These are phyloP conservation scores for Eledone cirrhosa DNA, from an alignment of 2,888 invertebrate species.

Conservation along the genomic window DNA sequence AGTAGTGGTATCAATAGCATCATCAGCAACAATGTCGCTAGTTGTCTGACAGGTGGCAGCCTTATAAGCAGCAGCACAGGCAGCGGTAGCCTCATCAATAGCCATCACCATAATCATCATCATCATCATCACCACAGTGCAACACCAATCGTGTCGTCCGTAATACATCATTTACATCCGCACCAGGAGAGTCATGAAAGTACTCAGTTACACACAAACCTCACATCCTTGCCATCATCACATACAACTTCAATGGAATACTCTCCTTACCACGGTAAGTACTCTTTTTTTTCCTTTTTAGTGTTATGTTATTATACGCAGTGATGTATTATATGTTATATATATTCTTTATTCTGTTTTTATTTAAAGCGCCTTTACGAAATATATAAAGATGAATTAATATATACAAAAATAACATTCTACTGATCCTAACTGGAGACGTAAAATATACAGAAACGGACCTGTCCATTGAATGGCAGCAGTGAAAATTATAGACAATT, in stretches of 20 bases:
- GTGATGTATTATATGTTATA: no score
- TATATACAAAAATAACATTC: no score
- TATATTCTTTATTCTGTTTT: no score
- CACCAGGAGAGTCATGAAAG: slow-evolving; percentile 1
- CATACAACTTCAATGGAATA: slow-evolving; percentile 16
- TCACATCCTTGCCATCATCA: slow-evolving; percentile 14
- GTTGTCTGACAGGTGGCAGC: no score
- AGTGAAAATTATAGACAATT: no score
- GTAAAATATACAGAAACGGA: no score
- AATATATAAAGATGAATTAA: no score
- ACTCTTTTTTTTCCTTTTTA: neutral
- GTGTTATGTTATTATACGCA: neutral
- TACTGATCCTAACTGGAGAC: no score
- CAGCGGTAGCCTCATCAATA: neutral
- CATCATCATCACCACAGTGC: slow-evolving; percentile 10
- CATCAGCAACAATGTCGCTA: no score
- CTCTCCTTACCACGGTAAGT: slow-evolving; percentile 19
- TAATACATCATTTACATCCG: neutral
- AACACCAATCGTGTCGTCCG: neutral
- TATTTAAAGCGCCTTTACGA: no score
- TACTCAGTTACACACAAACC: slow-evolving; percentile 9
- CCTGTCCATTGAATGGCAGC: no score
- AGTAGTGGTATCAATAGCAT: no score
- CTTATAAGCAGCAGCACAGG: neutral
- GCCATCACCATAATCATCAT: neutral